Conservation (phyloP, 2,797 vertebrate species). For the Triplophysa bombifrons region DNA sequence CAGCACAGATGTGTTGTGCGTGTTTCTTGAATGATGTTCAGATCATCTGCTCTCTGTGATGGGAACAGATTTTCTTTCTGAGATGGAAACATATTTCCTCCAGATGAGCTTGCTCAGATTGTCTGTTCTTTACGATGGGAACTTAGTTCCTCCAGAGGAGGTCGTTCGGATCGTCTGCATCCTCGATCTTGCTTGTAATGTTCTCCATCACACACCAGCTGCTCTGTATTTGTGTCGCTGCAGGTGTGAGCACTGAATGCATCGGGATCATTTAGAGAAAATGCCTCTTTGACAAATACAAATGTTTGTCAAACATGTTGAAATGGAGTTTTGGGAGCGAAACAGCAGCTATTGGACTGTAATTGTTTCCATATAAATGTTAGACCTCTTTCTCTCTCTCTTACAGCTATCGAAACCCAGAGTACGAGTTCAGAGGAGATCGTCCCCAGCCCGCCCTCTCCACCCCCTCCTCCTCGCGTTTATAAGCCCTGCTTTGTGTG, state of each 20-base stretch:
- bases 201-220: not conserved
- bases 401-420: slow-evolving; percentile 77
- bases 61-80: not conserved
- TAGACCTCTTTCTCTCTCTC: not conserved
- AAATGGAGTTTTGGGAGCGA: not conserved
- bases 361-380: not conserved
- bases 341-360: no score
- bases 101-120: not conserved
- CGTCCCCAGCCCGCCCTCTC: slow-evolving; percentile 80
- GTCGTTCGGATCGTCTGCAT: not conserved
- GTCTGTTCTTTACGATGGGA: not conserved
- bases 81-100: not conserved
- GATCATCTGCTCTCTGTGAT: not conserved
- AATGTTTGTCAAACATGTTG: not conserved
- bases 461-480: slow-evolving; percentile 81
- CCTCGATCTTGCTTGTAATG: slow-evolving; percentile 9
- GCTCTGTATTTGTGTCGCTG: not conserved
- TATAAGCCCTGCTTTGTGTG: slow-evolving; percentile 90
- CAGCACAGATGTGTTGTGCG: not conserved
- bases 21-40: slow-evolving; percentile 7
- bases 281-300: not conserved
- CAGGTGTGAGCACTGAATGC: not conserved
- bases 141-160: not conserved
- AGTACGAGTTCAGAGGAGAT: slow-evolving; percentile 89
- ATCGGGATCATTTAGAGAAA: not conserved